Evolutionary conservation across 2,888 invertebrate species (phyloP), one percentile per base, ranked within the genome.

Genomic region (Antitype chi): DNA sequence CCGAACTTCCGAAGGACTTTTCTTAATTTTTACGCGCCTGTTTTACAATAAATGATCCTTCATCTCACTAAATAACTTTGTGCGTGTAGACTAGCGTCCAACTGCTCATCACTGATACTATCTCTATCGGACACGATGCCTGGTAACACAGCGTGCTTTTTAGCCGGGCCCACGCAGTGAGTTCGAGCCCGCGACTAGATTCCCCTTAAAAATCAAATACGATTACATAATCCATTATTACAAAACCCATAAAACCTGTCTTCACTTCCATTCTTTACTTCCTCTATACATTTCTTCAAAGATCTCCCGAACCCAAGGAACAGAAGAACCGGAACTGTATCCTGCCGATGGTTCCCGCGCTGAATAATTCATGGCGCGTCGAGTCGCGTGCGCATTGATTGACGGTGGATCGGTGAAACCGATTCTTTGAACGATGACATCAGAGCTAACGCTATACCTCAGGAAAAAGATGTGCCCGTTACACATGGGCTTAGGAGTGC

Each of bases 251-350:
- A 25, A 70, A 52, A 70, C 15, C n/a, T 32, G 28, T 64, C 49
- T 59, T 55, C 59, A 66, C 49, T 70, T 59, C 76, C 62, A 85
- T 28, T 57, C 43, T 57, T 15, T 67, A 85, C 70, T 83, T 83
- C 84, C 84, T 83, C 53, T 63, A 73, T 28, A 79, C 59, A 64
- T 70, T 78, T 76, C 63, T 66, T 77, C 70, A 64, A 68, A 74
- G 69, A 74, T 78, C 59, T 76, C 55, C 62, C 73, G 63, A 63
- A 76, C 28, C 53, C 43, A n/a, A 32, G 70, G 76, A 70, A 72
- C 84, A 86, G 90, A 91, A 92, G 92, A 92, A 95, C 95, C 95
- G 96, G 95, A 96, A 95, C 93, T 94, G 88, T 95, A 94, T 96
- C 96, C 96, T 94, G 95, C 91, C 90, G 86, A 87, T 87, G 91